Conservation (phyloP, 2,797 vertebrate genomes). For the Melanotaenia nigrans region DNA sequence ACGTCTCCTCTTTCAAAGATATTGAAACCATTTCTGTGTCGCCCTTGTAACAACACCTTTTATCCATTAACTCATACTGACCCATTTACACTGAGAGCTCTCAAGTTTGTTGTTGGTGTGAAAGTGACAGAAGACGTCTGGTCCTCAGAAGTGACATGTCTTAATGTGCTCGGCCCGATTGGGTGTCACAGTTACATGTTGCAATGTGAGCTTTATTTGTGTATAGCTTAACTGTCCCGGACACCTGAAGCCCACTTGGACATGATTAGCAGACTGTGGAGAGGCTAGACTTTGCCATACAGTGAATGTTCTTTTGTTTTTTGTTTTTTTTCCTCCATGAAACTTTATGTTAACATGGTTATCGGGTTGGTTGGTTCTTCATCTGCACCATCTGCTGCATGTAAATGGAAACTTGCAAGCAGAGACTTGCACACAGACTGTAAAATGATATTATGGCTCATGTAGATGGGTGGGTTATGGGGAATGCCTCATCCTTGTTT, state of each 20-base stretch:
- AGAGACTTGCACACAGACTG: slow-evolving; percentile 27
- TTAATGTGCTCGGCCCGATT: slow-evolving; percentile 32
- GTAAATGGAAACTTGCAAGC: slow-evolving; percentile 41
- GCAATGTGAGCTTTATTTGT: slow-evolving; percentile 53
- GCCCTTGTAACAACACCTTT: not conserved
- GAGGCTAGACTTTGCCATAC: not conserved
- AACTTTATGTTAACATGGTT: slow-evolving; percentile 31
- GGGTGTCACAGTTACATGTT: slow-evolving; percentile 38
- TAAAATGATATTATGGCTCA: slow-evolving; percentile 36
- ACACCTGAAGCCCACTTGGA: slow-evolving; percentile 52
- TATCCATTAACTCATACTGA: slow-evolving; percentile 6
- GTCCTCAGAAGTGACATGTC: slow-evolving; percentile 46
- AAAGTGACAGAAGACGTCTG: slow-evolving; percentile 42
- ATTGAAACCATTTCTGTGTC: not conserved
- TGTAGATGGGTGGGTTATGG: not conserved
- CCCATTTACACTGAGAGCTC: slow-evolving; percentile 35
- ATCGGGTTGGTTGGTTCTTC: slow-evolving; percentile 63
- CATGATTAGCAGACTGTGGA: not conserved
- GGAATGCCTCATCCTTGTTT: not conserved
- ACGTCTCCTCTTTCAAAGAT: not conserved
- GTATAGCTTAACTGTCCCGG: slow-evolving; percentile 57
- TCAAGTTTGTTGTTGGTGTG: slow-evolving; percentile 24
- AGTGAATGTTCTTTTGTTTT: slow-evolving; percentile 17
- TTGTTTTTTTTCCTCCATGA: slow-evolving; percentile 26
- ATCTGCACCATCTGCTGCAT: slow-evolving; percentile 57